phyloP scores from a whole-genome alignment of 2,888 invertebrate species.

The Cylloceria caligata region DNA sequence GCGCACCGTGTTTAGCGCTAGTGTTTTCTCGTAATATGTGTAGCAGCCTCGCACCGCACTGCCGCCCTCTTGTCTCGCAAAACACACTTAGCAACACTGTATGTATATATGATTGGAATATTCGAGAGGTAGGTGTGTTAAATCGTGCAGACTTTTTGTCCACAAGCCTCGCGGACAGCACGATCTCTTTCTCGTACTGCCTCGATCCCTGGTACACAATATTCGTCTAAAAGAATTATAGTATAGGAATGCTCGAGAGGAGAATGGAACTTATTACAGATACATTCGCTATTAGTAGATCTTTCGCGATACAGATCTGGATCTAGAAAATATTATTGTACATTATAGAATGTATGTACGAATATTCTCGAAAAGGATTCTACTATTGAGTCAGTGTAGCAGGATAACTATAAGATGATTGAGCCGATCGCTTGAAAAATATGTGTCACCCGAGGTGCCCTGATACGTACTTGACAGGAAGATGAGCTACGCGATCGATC shows the following conservation, averaged over 20 bases:
- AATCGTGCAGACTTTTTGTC: conserved; percentile 65
- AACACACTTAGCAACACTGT: conserved; percentile 15
- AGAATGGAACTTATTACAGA: conserved; percentile 63
- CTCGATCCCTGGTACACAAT: conserved; percentile 38
- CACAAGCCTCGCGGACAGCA: conserved; percentile 35
- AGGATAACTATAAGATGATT: conserved; percentile 17
- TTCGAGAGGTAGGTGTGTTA: conserved; percentile 59
- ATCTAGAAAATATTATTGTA: conserved; percentile 55
- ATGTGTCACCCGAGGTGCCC: conserved; percentile 5
- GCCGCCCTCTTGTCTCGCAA: conserved; percentile 19
- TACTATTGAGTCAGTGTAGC: neutral
- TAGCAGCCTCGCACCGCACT: neutral
- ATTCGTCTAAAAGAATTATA: conserved; percentile 49
- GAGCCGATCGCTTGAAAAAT: conserved; percentile 11
- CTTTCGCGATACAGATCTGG: conserved; percentile 53
- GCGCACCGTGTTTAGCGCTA: conserved; percentile 42
- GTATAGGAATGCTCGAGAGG: conserved; percentile 40
- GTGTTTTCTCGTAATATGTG: conserved; percentile 20
- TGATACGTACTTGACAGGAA: neutral
- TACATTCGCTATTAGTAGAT: conserved; percentile 62
- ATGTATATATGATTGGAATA: conserved; percentile 29
- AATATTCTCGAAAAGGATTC: neutral
- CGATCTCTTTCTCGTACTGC: conserved; percentile 40
- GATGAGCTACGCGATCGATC: conserved; percentile 11
- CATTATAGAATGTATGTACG: neutral